Evolutionary conservation across 2,113 vertebrate genomes (phyloP), one percentile per base, ranked within the genome.

Genomic region (Manacus vitellinus): DNA sequence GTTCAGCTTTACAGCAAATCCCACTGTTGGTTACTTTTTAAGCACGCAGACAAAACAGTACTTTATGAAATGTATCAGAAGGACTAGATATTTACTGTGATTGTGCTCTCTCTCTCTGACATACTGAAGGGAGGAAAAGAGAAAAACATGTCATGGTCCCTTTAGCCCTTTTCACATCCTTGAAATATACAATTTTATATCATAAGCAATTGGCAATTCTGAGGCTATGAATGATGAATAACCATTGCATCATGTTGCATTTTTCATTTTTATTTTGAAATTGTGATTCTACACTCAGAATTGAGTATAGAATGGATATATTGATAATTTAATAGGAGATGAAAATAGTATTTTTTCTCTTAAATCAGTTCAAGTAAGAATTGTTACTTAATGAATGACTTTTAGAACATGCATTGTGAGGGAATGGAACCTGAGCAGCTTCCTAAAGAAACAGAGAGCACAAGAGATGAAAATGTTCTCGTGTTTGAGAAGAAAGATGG

Each of bases 191-290:
- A 35, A 35, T 91, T 86, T 89, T 44, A 92, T 97, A 75, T 94
- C 92, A 88, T 87, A 92, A 92, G 54, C 35, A 44, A 55, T 68
- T 96, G 94, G 35, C n/a, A 88, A 59, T 97, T 55, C 17, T 96
- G 37, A 10, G 10, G 72, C 87, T 96, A 55, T 46, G 80, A 95
- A 68, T 44, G 80, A 88, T 33, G 70, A 95, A 92, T 95, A 96
- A 96, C 58, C 10, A 35, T 65, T 94, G 54, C 39, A 93, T 89
- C 84, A 49, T 84, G 78, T 94, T 97, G 56, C 25, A 35, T 82
- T 98, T 98, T 96, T 97, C 89, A 63, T 93, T 97, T 96, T 88
- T 71, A 49, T 78, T 95, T 71, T 39, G 37, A 65, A 94, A 80
- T 92, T 92, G 93, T 92, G 76, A 94, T 91, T 85, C 70, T 65